phyloP scores from a whole-genome alignment of 2,113 vertebrate species.

The Hyla sarda region DNA sequence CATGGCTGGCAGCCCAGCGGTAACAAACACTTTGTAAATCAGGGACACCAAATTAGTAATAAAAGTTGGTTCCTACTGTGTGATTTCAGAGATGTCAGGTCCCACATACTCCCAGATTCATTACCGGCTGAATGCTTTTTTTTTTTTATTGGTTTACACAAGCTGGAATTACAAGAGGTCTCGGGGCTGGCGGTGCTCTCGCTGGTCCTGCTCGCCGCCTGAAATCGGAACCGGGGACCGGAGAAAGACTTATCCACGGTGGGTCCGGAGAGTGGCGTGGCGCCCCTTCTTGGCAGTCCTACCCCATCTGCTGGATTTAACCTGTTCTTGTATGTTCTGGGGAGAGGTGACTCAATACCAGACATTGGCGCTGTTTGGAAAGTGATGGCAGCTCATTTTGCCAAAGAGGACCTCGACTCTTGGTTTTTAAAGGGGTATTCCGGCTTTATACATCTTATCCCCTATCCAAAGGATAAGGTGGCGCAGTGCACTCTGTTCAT shows the following conservation, averaged over 20 bases:
- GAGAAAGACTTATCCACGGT: neutral
- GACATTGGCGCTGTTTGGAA: neutral
- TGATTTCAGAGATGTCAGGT: slow-evolving; percentile 70
- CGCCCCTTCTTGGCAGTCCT: neutral
- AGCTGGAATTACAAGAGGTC: slow-evolving; percentile 69
- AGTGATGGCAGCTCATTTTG: neutral
- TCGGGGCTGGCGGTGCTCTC: slow-evolving; percentile 61
- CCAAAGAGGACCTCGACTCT: neutral
- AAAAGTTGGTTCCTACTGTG: slow-evolving; percentile 71
- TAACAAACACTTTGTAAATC: slow-evolving; percentile 73
- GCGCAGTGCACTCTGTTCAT: too few relatives aligned
- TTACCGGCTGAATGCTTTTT: slow-evolving; percentile 67
- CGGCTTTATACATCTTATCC: too few relatives aligned
- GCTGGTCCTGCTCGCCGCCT: slow-evolving; percentile 63
- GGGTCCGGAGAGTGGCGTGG: neutral
- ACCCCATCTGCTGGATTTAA: neutral
- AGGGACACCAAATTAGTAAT: slow-evolving; percentile 70
- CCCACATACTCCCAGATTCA: slow-evolving; percentile 68
- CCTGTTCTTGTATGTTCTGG: neutral
- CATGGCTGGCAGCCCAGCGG: slow-evolving; percentile 65
- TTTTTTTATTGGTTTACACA: slow-evolving; percentile 72
- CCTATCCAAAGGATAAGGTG: too few relatives aligned
- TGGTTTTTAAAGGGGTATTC: too few relatives aligned
- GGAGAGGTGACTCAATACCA: neutral
- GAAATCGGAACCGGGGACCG: slow-evolving; percentile 62